These are phyloP conservation scores for Aphelocoma coerulescens DNA, from an alignment of 2,113 vertebrate genomes.

Conservation along the genomic window DNA sequence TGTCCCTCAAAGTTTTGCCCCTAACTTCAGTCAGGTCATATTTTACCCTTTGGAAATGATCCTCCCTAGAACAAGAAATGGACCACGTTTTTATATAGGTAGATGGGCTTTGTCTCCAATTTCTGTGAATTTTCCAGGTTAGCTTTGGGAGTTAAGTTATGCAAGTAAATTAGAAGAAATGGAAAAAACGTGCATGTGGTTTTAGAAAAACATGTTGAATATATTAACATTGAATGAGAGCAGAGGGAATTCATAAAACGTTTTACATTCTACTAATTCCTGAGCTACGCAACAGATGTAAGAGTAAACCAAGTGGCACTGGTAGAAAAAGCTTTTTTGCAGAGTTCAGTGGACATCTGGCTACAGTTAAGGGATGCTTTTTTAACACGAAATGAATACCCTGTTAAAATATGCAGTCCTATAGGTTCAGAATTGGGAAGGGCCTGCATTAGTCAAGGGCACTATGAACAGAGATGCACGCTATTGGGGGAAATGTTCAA, in stretches of 20 bases:
- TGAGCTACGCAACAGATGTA: constrained; percentile 41
- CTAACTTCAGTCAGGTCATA: not conserved
- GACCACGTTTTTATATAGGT: not conserved
- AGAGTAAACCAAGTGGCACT: constrained; percentile 56
- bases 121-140: constrained; percentile 1
- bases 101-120: not conserved
- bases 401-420: constrained; percentile 34
- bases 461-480: not conserved
- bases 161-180: constrained; percentile 48
- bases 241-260: constrained; percentile 36
- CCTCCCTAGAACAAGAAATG: not conserved
- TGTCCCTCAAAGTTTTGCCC: not conserved
- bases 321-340: constrained; percentile 26
- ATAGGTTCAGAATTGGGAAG: constrained; percentile 34
- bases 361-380: constrained; percentile 49
- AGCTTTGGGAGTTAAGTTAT: constrained; percentile 33
- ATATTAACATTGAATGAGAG: constrained; percentile 45
- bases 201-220: constrained; percentile 45
- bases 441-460: not conserved
- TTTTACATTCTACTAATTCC: constrained; percentile 63
- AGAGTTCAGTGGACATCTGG: constrained; percentile 58
- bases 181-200: not conserved
- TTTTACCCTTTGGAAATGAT: not conserved
- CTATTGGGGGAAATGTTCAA: constrained; percentile 10
- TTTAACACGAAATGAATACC: constrained; percentile 29